Percentiles rank a stretch among this genome's conserved stretches.
Evolutionary conservation across 1,140 invertebrate species (phyloP).

Genomic region (Myzus persicae): DNA sequence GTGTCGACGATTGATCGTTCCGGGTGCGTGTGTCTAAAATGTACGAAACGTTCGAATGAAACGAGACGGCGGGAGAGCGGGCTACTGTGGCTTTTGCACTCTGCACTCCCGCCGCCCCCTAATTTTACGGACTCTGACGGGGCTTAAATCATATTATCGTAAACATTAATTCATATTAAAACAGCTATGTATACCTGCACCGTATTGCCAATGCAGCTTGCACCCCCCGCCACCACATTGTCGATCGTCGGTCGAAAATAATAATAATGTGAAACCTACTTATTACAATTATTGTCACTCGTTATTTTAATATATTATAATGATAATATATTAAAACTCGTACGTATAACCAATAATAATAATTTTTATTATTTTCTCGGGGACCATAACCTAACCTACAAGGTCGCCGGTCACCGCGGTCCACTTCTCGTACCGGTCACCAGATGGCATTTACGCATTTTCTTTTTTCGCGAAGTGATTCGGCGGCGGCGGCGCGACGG

Average conservation of each 20-base stretch:
- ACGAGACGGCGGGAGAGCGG: no score
- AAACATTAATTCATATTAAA: neutral
- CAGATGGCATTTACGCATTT: slow-evolving; percentile 46
- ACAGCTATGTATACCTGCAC: neutral
- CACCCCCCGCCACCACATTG: no score
- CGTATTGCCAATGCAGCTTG: no score
- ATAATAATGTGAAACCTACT: neutral
- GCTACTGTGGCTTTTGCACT: no score
- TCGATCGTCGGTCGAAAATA: neutral
- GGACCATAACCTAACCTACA: neutral
- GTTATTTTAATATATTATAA: no score
- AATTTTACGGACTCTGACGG: neutral
- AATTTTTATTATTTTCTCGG: neutral
- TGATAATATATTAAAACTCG: no score
- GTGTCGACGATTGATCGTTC: no score
- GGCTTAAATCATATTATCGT: neutral
- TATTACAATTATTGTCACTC: no score
- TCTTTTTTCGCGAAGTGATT: neutral
- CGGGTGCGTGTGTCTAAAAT: no score
- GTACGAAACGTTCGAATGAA: no score
- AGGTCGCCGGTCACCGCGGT: neutral
- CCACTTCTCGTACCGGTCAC: neutral
- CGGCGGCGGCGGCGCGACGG: neutral
- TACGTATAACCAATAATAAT: no score
- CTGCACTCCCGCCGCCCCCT: no score